Evolutionary conservation across 2,888 invertebrate species (phyloP).

Genomic region (Diabrotica balteata): DNA sequence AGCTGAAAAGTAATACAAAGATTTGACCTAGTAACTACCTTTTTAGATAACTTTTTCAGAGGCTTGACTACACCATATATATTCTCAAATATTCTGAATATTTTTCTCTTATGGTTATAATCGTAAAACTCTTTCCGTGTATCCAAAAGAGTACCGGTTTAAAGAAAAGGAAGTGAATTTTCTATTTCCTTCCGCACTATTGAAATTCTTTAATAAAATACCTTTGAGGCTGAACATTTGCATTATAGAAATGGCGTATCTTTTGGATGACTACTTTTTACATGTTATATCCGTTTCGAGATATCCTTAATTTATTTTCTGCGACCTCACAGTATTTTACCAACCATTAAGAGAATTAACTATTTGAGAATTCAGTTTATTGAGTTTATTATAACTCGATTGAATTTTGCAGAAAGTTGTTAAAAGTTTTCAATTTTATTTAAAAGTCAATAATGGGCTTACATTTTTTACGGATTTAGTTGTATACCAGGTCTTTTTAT

Average conservation of each 20-base stretch:
- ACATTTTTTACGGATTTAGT: too few species aligned
- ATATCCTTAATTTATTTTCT: slow-evolving; percentile 39
- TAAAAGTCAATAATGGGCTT: too few species aligned
- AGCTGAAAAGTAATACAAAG: too few species aligned
- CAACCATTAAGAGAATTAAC: too few species aligned
- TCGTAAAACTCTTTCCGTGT: slow-evolving; percentile 18
- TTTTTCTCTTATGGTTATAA: slow-evolving; percentile 3
- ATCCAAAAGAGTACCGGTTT: slow-evolving; percentile 12
- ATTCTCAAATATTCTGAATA: slow-evolving; percentile 1
- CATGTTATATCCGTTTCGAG: slow-evolving; percentile 41
- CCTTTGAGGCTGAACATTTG: slow-evolving; percentile 35
- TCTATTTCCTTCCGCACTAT: slow-evolving; percentile 25
- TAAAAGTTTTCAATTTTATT: too few species aligned
- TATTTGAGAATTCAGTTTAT: too few species aligned
- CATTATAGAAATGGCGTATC: slow-evolving; percentile 43
- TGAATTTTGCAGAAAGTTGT: too few species aligned
- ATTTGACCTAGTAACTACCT: too few species aligned
- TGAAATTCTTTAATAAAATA: slow-evolving; percentile 34
- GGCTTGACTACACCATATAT: slow-evolving; percentile 5
- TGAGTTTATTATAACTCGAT: too few species aligned
- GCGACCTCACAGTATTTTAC: too few species aligned
- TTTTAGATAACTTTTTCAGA: not conserved
- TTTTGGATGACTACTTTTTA: slow-evolving; percentile 41
- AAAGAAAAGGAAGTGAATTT: slow-evolving; percentile 19
- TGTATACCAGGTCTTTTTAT: too few species aligned